Conservation (phyloP, 2,797 vertebrate genomes). For the Loriculus beryllinus region DNA sequence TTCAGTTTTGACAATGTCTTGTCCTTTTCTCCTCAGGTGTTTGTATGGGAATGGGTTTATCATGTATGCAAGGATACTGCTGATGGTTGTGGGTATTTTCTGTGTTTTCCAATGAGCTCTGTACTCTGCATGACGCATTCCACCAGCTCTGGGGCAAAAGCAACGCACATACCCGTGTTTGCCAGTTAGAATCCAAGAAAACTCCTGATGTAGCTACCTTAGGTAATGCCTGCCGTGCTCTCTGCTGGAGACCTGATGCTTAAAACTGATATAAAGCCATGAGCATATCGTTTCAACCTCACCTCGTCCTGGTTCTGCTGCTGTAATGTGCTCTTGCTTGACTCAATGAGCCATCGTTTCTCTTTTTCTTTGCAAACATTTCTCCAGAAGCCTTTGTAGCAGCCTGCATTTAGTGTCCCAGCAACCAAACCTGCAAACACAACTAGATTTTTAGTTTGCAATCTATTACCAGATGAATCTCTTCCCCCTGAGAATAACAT, state of each 20-base stretch:
- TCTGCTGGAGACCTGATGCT: neutral
- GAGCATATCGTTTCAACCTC: neutral
- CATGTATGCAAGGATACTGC: neutral
- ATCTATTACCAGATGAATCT: neutral
- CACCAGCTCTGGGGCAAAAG: neutral
- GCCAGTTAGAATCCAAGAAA: neutral
- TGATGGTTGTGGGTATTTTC: neutral
- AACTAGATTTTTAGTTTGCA: neutral
- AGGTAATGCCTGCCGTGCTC: neutral
- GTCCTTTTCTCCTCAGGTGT: neutral
- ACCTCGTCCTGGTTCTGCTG: neutral
- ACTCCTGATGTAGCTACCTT: neutral
- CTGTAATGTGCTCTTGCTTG: neutral
- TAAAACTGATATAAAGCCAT: neutral
- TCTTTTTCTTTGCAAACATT: neutral
- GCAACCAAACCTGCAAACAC: neutral
- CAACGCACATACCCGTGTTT: fast-evolving
- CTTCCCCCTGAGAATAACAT: neutral
- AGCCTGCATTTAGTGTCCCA: neutral
- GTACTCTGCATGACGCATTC: neutral
- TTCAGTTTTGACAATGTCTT: neutral
- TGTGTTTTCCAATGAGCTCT: neutral
- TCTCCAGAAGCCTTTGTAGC: neutral
- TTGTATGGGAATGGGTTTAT: neutral
- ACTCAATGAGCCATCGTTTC: neutral